These are phyloP conservation scores for Cliona cf. orientalis DNA, from an alignment of 37 sponge, comb jelly and placozoan genomes.

Conservation along the genomic window DNA sequence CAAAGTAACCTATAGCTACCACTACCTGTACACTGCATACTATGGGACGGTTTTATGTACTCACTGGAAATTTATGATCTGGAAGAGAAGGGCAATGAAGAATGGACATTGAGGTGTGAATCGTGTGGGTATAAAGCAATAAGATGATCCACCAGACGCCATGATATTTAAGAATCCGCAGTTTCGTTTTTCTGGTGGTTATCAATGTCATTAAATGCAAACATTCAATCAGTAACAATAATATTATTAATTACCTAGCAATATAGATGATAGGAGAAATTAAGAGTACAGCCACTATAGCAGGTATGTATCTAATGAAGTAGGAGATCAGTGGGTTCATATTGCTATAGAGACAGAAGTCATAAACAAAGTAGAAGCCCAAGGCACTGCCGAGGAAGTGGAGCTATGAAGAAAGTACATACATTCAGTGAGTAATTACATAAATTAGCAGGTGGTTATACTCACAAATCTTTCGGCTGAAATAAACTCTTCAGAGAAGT, in stretches of 20 bases:
- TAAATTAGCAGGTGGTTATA: background rate
- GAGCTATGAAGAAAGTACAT: too few species aligned
- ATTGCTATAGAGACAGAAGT: slow-evolving; percentile 71
- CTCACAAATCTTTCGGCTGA: slow-evolving; percentile 48
- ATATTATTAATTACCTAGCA: too few species aligned
- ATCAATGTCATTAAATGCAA: background rate
- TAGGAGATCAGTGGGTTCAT: slow-evolving; percentile 57
- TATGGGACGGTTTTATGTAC: too few species aligned
- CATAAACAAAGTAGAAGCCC: slow-evolving; percentile 73
- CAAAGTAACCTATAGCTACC: too few species aligned
- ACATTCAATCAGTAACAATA: background rate
- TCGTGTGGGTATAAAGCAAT: slow-evolving; percentile 51
- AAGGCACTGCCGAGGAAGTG: slow-evolving; percentile 59
- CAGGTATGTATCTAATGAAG: slow-evolving; percentile 53
- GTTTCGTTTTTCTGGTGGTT: background rate
- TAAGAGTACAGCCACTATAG: slow-evolving; percentile 40
- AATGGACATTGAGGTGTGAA: slow-evolving; percentile 68
- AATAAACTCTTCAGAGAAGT: slow-evolving; percentile 50
- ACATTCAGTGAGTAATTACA: too few species aligned
- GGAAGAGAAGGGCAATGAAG: slow-evolving; percentile 61
- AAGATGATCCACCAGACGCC: slow-evolving; percentile 61
- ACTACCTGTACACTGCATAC: too few species aligned
- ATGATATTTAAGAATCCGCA: slow-evolving; percentile 31
- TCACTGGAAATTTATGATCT: background rate
- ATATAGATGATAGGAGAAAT: slow-evolving; percentile 16